Conservation (phyloP, 2,113 vertebrate species). For the Campylomormyrus numenius region DNA sequence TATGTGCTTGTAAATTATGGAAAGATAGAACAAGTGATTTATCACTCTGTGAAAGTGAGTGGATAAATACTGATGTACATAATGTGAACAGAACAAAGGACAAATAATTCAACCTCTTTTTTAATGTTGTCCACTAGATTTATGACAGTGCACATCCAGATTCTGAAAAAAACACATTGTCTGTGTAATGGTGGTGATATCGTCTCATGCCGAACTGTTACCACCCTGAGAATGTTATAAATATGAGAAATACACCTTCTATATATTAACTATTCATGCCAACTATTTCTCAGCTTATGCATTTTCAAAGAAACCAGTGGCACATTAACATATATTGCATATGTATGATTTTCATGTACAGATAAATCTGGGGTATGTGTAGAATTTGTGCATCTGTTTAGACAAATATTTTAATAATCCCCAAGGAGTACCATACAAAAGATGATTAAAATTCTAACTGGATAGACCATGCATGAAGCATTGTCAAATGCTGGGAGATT, state of each 20-base stretch:
- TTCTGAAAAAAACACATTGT: not conserved
- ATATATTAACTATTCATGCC: not conserved
- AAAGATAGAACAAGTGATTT: not conserved
- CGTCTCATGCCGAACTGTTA: not conserved
- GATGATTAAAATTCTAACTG: not conserved
- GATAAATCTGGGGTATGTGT: not conserved
- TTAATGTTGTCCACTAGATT: not conserved
- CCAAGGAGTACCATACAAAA: not conserved
- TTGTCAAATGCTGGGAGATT: not conserved
- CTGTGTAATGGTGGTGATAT: not conserved
- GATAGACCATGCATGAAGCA: not conserved
- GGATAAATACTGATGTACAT: not conserved
- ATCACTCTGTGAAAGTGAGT: not conserved
- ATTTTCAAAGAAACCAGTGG: slow-evolving; percentile 1
- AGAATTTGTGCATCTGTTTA: not conserved
- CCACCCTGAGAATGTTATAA: not conserved
- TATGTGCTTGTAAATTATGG: not conserved
- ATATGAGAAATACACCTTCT: not conserved
- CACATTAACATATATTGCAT: not conserved
- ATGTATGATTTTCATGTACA: slow-evolving; percentile 5
- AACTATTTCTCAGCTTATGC: not conserved
- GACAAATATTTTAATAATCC: not conserved
- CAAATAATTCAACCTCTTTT: not conserved
- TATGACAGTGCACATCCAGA: not conserved
- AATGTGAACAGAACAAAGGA: not conserved